A percentile compares a stretch with the other conserved stretches of the same genome.
Conservation (phyloP, 2,113 vertebrate genomes). For the Perccottus glenii region DNA sequence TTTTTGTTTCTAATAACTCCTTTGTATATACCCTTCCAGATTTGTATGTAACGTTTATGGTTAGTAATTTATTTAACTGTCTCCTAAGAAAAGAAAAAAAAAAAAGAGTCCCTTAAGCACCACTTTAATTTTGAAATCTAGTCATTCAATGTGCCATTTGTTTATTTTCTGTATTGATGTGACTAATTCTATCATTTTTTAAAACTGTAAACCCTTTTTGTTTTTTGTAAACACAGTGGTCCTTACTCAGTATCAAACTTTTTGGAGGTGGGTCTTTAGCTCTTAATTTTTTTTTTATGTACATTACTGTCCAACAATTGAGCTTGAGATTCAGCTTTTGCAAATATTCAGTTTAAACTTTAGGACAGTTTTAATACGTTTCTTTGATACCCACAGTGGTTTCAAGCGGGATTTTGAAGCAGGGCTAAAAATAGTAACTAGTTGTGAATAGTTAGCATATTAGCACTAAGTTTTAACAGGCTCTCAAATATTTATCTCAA, state of each 20-base stretch:
- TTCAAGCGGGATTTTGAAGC: too few species aligned
- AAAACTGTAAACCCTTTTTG: slow-evolving; percentile 51
- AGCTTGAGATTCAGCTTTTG: too few species aligned
- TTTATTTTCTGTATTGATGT: slow-evolving; percentile 81
- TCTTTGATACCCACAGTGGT: too few species aligned
- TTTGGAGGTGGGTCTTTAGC: background rate
- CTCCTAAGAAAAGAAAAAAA: slow-evolving; percentile 66
- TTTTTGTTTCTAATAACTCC: slow-evolving; percentile 75
- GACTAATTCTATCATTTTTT: slow-evolving; percentile 74
- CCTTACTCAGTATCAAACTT: slow-evolving; percentile 30
- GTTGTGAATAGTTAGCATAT: too few species aligned
- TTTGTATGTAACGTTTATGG: slow-evolving; percentile 83
- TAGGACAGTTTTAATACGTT: too few species aligned
- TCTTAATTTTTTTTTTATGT: slow-evolving; percentile 6
- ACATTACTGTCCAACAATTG: slow-evolving; percentile 14
- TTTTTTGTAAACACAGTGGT: slow-evolving; percentile 45
- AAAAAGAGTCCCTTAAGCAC: slow-evolving; percentile 66
- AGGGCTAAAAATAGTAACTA: too few species aligned
- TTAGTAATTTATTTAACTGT: slow-evolving; percentile 87
- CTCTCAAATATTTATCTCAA: too few species aligned
- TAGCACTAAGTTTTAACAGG: too few species aligned
- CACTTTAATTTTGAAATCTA: slow-evolving; percentile 78
- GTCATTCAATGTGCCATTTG: slow-evolving; percentile 82
- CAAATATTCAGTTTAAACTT: too few species aligned
- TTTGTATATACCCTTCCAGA: slow-evolving; percentile 84